These are phyloP conservation scores for Hemicentrotus pulcherrimus DNA, from an alignment of 35 echinoderm and acorn worm species.

Conservation along the genomic window DNA sequence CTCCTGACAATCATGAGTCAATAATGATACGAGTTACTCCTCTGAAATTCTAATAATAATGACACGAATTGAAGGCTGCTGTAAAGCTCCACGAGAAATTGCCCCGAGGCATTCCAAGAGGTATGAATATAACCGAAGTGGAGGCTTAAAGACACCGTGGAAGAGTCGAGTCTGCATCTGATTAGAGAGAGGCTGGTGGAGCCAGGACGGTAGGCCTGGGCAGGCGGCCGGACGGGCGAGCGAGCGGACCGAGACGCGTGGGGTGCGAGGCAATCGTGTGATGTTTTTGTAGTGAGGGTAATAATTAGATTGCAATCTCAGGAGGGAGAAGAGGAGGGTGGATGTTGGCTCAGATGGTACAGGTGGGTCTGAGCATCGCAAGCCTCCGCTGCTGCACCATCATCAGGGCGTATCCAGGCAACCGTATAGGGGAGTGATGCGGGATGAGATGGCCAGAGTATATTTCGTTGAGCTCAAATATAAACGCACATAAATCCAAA, in stretches of 20 bases:
- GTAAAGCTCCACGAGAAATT: no score
- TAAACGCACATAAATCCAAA: no score
- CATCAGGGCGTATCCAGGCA: neutral
- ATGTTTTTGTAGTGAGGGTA: conserved; percentile 38
- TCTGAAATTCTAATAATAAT: neutral
- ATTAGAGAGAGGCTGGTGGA: neutral
- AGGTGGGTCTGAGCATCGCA: neutral
- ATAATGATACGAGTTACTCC: neutral
- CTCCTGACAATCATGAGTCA: no score
- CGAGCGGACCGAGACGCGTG: neutral
- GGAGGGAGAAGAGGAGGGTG: neutral
- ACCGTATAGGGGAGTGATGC: neutral
- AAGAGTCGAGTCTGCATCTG: conserved; percentile 1
- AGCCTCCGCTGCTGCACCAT: neutral
- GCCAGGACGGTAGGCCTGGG: neutral
- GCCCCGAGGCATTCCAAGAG: neutral
- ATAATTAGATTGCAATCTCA: conserved; percentile 29
- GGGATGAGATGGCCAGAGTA: neutral
- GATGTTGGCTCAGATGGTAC: conserved; percentile 35
- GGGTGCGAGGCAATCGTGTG: neutral
- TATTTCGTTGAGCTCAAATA: no score
- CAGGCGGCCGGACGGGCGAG: neutral
- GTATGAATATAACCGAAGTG: neutral
- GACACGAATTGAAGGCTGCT: neutral
- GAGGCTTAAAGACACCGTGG: neutral